Evolutionary conservation across 2,113 vertebrate genomes (phyloP), one percentile per base, ranked within the genome.

Genomic region (Lucifuga dentata): DNA sequence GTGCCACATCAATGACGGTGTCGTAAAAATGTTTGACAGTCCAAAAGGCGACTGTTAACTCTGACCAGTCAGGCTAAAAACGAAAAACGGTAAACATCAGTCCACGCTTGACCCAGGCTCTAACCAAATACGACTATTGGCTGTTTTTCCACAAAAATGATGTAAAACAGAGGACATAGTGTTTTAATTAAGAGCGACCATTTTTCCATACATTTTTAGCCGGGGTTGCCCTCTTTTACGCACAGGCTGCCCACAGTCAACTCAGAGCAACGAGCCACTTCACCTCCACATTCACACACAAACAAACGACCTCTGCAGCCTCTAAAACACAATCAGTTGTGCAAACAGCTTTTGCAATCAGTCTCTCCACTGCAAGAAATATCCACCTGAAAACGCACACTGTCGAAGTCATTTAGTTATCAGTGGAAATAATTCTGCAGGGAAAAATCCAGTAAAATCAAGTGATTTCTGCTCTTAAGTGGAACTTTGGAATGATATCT

Each of bases 171-270:
- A 83, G 52, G 68, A 76, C 64, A 72, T 35, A 89, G 87, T 92
- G 90, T 92, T 90, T 88, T 82, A 90, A 90, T 87, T 89, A 88
- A 75, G 72, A 73, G 72, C 46, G 40, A 74, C 72, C 78, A 68
- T 67, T 68, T 62, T 60, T 56, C 68, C 66, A 41, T 53, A 45
- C 71, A 49, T 63, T 77, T 82, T 65, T 73, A 78, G 73, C 78
- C 36, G 68, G 63, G 60, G 77, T 77, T 55, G 63, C 77, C 59
- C 67, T 64, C 63, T 43, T 78, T 83, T 81, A 83, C 74, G 79
- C 84, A 83, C 4, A 63, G 32, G 43, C 68, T 69, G 58, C 39
- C 74, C 77, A 57, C 77, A 76, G 39, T 39, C 1, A 40, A 35
- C 11, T 56, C 53, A 39, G 6, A 13, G 32, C n/a, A n/a, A n/a